Conservation (phyloP, 23 tunicate genomes). For the Styela clava region DNA sequence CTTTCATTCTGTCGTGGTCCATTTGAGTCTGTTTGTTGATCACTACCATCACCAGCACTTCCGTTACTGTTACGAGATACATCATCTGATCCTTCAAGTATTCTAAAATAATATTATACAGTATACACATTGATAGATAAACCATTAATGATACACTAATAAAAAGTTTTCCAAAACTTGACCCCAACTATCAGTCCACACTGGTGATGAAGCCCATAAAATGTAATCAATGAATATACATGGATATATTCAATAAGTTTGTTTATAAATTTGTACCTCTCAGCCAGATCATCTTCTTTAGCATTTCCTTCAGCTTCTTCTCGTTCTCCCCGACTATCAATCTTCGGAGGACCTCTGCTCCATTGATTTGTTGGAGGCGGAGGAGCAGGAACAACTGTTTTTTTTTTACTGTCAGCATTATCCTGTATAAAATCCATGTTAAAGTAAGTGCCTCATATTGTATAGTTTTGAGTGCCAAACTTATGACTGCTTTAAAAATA, state of each 20-base stretch:
- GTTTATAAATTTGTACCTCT: too few species aligned
- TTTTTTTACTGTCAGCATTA: neutral
- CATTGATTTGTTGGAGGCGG: conserved; percentile 31
- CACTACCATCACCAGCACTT: conserved; percentile 74
- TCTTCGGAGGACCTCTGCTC: conserved; percentile 37
- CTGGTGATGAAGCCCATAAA: too few species aligned
- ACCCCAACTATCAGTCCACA: too few species aligned
- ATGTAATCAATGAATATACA: too few species aligned
- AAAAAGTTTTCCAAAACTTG: too few species aligned
- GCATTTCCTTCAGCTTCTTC: conserved; percentile 77
- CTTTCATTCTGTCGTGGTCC: neutral
- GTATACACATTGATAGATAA: too few species aligned
- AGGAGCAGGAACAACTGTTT: conserved; percentile 4
- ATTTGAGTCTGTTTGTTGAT: conserved; percentile 7
- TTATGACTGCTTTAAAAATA: too few species aligned
- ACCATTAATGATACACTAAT: too few species aligned
- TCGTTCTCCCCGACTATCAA: conserved; percentile 33
- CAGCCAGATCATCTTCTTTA: conserved; percentile 48
- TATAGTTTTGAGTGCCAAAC: too few species aligned
- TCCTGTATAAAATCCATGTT: too few species aligned
- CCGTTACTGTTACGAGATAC: neutral
- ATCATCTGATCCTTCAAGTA: conserved; percentile 77
- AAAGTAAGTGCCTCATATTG: too few species aligned
- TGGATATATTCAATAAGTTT: too few species aligned
- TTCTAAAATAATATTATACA: conserved; percentile 37